Percentiles rank a stretch among this genome's conserved stretches.
These are phyloP conservation scores for Spicauda simplicius DNA, from an alignment of 2,888 invertebrate species.

Conservation along the genomic window DNA sequence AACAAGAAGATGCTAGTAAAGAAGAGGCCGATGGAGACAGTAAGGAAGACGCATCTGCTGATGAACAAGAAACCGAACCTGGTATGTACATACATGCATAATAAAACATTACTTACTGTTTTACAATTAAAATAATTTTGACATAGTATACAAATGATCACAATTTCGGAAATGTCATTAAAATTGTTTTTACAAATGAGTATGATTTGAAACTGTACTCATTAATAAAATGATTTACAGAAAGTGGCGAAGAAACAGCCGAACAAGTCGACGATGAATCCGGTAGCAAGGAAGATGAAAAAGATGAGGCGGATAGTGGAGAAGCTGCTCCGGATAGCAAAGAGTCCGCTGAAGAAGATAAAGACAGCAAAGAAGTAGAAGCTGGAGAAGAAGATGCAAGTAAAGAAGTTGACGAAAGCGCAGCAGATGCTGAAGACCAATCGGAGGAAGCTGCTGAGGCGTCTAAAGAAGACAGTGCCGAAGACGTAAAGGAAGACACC, in stretches of 20 bases:
- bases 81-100: constrained; percentile 50
- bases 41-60: constrained; percentile 75
- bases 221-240: constrained; percentile 52
- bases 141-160: background rate
- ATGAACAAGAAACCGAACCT: constrained; percentile 74
- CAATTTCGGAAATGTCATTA: too few relatives aligned
- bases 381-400: constrained; percentile 44
- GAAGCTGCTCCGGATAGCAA: constrained; percentile 39
- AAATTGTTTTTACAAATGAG: too few relatives aligned
- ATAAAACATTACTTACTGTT: background rate
- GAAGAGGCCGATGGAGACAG: constrained; percentile 59
- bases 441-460: constrained; percentile 56
- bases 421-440: constrained; percentile 48
- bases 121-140: background rate
- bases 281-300: constrained; percentile 49
- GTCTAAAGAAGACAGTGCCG: constrained; percentile 48
- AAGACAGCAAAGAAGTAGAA: constrained; percentile 49
- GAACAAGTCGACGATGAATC: constrained; percentile 48
- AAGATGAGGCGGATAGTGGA: constrained; percentile 53
- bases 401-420: constrained; percentile 47
- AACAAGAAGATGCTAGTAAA: constrained; percentile 54
- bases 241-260: constrained; percentile 65
- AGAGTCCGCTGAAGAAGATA: constrained; percentile 55
- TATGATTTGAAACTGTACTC: too few relatives aligned
- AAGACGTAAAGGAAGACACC: constrained; percentile 43